Evolutionary conservation across 2,797 vertebrate species (phyloP), one percentile per base, ranked within the genome.

Genomic region (Schizothorax lantsangensis): DNA sequence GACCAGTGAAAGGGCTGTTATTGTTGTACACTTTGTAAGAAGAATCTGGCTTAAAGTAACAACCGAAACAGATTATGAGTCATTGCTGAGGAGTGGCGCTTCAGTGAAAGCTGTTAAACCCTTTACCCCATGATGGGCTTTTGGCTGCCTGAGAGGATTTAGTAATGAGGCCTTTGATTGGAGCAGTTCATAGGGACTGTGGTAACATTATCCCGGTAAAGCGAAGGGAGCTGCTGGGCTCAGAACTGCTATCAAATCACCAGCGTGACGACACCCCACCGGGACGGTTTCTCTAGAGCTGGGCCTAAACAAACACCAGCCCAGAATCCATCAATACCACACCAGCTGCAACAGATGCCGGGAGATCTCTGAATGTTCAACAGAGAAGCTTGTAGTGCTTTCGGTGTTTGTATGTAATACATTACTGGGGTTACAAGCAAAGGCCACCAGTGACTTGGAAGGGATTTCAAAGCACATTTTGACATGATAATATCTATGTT

Each of bases 131-230:
- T 52, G 64, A 15, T 79, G 81, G 80, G 83, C 85, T 85, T 81
- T 83, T 84, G 84, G 43, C 80, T 90, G 45, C 54, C 45, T 45
- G 49, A 68, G 38, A 71, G n/a, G 71, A 40, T 64, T 84, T 84
- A 72, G 54, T 84, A 83, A 85, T 84, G 81, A 87, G 75, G 82
- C 47, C 78, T 78, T 84, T 69, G 74, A 69, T 86, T 78, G 59
- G 84, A 33, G 71, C 78, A 40, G 49, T 38, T 66, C 72, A 15
- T 66, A 78, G 38, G 89, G 81, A 87, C 81, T 79, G 79, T 68
- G 89, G 93, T 94, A 94, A 94, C 90, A 85, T 79, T 88, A 95
- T 88, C 89, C 90, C 36, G 38, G 85, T 88, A 90, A 89, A 92
- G 88, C 85, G 89, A 47, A 74, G 78, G 77, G 85, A 79, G 38